Conservation (phyloP, 2,797 vertebrate genomes). For the Pteropus rufus region DNA sequence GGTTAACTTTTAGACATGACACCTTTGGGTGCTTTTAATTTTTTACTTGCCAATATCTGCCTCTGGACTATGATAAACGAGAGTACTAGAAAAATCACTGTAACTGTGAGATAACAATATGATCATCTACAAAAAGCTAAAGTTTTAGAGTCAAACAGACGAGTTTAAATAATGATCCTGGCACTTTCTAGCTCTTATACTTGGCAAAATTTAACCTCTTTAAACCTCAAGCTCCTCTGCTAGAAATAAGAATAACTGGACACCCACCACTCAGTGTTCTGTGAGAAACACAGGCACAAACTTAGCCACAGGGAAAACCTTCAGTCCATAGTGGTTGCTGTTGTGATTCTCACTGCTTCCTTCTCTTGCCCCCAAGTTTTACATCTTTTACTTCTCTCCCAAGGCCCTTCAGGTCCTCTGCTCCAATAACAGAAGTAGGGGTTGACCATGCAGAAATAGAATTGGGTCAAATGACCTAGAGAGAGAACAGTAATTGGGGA, state of each 20-base stretch:
- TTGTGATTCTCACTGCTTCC: neutral
- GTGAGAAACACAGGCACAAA: neutral
- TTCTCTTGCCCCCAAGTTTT: neutral
- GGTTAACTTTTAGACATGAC: neutral
- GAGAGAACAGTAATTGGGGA: neutral
- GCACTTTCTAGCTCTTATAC: neutral
- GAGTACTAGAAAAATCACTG: neutral
- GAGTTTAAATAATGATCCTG: constrained; percentile 1
- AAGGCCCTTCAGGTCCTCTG: neutral
- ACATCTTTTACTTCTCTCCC: neutral
- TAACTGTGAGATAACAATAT: neutral
- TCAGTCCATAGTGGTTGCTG: neutral
- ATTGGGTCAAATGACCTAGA: neutral
- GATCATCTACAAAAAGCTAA: neutral
- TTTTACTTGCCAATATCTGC: neutral
- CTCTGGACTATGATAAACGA: neutral
- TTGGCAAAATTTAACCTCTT: neutral
- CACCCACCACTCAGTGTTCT: neutral
- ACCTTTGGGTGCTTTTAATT: neutral
- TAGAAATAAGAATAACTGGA: neutral
- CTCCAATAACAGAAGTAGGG: neutral
- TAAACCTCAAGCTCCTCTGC: neutral
- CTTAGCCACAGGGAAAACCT: neutral
- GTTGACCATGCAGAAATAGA: neutral
- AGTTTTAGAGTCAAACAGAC: neutral